phyloP scores from a whole-genome alignment of 2,113 vertebrate species.

The Balaeniceps rex region DNA sequence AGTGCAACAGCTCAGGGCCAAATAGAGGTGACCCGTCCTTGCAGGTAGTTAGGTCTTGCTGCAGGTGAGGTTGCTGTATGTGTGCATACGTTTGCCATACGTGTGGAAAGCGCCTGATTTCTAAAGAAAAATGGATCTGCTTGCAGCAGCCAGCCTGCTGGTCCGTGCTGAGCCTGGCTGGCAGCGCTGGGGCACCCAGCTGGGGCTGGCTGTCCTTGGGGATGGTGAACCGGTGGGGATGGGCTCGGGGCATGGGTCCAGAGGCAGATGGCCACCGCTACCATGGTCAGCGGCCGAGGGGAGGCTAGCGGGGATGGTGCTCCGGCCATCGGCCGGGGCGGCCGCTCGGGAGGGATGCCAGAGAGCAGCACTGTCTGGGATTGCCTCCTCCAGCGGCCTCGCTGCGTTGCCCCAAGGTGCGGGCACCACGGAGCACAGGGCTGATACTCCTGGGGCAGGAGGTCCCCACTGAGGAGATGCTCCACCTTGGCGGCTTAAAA shows the following conservation, averaged over 20 bases:
- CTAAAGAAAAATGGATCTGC: background rate
- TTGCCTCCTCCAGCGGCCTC: background rate
- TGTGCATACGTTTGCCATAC: accelerated
- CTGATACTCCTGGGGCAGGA: background rate
- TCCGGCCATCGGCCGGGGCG: accelerated
- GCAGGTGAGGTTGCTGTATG: accelerated
- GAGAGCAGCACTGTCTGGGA: background rate
- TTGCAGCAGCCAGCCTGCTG: background rate
- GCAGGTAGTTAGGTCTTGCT: background rate
- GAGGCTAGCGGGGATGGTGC: background rate
- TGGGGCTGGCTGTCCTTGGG: background rate
- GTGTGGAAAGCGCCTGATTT: background rate
- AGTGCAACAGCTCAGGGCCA: no score
- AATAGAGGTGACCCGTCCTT: background rate
- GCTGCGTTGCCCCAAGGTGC: accelerated
- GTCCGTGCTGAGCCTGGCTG: background rate
- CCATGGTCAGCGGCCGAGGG: background rate
- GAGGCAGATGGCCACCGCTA: background rate
- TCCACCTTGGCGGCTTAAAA: accelerated
- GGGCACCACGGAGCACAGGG: no score
- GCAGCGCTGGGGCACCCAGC: background rate
- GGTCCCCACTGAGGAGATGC: background rate
- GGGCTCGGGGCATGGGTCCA: accelerated
- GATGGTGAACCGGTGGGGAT: background rate
- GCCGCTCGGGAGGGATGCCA: background rate